phyloP scores from a whole-genome alignment of 2,888 invertebrate species.

The Ariolimax columbianus region DNA sequence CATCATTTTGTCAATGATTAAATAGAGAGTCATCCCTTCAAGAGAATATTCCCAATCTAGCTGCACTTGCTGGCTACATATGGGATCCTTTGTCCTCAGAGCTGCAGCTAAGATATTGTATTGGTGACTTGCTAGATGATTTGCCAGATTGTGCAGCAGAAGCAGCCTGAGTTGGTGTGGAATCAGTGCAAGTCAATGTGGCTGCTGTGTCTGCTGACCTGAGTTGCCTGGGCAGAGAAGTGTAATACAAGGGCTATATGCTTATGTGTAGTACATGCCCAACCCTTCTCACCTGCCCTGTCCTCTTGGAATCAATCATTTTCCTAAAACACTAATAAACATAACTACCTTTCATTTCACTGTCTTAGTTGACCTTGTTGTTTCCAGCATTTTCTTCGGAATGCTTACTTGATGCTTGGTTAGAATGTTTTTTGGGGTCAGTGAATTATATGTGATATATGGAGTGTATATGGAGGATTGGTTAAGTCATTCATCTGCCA shows the following conservation, averaged over 20 bases:
- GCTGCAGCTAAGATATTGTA: background rate
- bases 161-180: conserved; percentile 28
- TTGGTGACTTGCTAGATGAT: background rate
- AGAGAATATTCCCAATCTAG: too few species aligned
- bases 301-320: conserved; percentile 5
- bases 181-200: conserved; percentile 17
- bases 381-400: too few species aligned
- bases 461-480: too few species aligned
- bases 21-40: too few species aligned
- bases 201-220: conserved; percentile 35
- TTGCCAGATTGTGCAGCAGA: conserved; percentile 8
- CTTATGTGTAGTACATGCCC: background rate
- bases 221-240: conserved; percentile 34
- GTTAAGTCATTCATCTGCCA: too few species aligned
- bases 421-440: too few species aligned
- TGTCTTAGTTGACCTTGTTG: background rate
- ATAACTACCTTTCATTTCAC: background rate
- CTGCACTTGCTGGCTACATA: too few species aligned
- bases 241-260: background rate
- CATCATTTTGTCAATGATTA: too few species aligned
- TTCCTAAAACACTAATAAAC: background rate
- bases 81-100: background rate
- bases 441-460: too few species aligned
- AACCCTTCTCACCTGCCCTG: conserved; percentile 12
- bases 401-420: too few species aligned